These are phyloP conservation scores for Elymnias hypermnestra DNA, from an alignment of 1,140 invertebrate species.

Conservation along the genomic window DNA sequence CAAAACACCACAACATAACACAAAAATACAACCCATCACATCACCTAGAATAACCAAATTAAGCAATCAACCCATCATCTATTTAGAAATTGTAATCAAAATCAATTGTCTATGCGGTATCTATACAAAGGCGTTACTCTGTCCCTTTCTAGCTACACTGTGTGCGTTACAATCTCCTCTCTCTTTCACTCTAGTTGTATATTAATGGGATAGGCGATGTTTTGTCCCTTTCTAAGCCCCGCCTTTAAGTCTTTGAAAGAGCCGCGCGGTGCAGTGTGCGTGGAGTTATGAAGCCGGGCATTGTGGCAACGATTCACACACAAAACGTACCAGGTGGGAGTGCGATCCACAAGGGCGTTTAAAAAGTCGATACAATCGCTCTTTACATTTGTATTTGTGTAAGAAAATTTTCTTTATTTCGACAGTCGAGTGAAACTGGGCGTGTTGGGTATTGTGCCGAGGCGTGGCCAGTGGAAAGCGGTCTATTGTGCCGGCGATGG, in stretches of 20 bases:
- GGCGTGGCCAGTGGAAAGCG: constrained; percentile 62
- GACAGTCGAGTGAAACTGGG: constrained; percentile 39
- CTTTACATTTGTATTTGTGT: constrained; percentile 51
- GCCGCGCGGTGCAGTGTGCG: constrained; percentile 47
- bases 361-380: constrained; percentile 73
- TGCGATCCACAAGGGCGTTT: constrained; percentile 68
- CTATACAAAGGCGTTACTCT: constrained; percentile 64
- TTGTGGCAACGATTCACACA: constrained; percentile 45
- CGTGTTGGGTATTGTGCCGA: constrained; percentile 53
- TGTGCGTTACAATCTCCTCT: constrained; percentile 36
- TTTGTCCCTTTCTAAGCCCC: constrained; percentile 61
- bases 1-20: constrained; percentile 21
- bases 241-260: constrained; percentile 52
- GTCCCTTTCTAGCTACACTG: constrained; percentile 64
- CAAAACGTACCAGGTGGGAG: constrained; percentile 64
- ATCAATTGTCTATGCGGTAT: constrained; percentile 71
- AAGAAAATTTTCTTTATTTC: constrained; percentile 70
- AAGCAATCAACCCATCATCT: constrained; percentile 17
- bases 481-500: constrained; percentile 55
- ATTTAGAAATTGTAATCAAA: constrained; percentile 48
- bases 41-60: not conserved
- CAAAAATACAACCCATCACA: not conserved
- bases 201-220: constrained; percentile 32
- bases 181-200: constrained; percentile 38
- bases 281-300: constrained; percentile 27